These are phyloP conservation scores for Amblyraja radiata DNA, from an alignment of 2,797 vertebrate genomes.

Conservation along the genomic window DNA sequence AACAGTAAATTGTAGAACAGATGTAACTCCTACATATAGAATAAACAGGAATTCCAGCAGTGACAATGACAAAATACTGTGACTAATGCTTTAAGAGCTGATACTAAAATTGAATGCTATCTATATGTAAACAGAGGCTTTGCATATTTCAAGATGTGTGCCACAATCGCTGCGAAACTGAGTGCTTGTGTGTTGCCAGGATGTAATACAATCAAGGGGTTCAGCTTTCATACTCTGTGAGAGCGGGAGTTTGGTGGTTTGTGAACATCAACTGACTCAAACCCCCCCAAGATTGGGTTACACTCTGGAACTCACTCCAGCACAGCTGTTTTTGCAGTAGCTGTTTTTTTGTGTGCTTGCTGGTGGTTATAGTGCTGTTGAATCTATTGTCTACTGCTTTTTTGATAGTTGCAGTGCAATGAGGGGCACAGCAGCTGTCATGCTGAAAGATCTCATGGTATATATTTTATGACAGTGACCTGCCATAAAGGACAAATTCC, in stretches of 20 bases:
- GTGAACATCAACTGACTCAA: slow-evolving; percentile 24
- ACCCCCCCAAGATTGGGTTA: slow-evolving; percentile 30
- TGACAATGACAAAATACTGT: slow-evolving; percentile 28
- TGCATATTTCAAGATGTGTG: slow-evolving; percentile 30
- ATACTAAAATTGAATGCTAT: slow-evolving; percentile 36
- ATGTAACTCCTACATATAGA: neutral
- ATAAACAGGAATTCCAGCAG: slow-evolving; percentile 8
- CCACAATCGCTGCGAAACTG: slow-evolving; percentile 27
- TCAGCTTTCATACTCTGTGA: slow-evolving; percentile 33
- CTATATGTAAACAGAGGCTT: slow-evolving; percentile 34
- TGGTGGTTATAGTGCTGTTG: slow-evolving; percentile 27
- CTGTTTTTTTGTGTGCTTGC: neutral
- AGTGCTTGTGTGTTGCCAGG: slow-evolving; percentile 16
- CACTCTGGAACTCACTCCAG: slow-evolving; percentile 26
- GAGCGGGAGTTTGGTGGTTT: slow-evolving; percentile 23
- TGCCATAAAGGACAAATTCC: neutral
- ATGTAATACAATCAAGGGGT: slow-evolving; percentile 37
- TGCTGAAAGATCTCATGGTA: slow-evolving; percentile 14
- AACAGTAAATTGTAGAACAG: neutral
- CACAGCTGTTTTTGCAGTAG: slow-evolving; percentile 18
- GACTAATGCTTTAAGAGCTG: slow-evolving; percentile 24
- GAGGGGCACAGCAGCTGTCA: slow-evolving; percentile 18
- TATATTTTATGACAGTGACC: slow-evolving; percentile 12
- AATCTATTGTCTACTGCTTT: neutral
- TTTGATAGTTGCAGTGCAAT: slow-evolving; percentile 4